phyloP scores from a whole-genome alignment of 1,140 invertebrate species.

The Drosophila baimaii region DNA sequence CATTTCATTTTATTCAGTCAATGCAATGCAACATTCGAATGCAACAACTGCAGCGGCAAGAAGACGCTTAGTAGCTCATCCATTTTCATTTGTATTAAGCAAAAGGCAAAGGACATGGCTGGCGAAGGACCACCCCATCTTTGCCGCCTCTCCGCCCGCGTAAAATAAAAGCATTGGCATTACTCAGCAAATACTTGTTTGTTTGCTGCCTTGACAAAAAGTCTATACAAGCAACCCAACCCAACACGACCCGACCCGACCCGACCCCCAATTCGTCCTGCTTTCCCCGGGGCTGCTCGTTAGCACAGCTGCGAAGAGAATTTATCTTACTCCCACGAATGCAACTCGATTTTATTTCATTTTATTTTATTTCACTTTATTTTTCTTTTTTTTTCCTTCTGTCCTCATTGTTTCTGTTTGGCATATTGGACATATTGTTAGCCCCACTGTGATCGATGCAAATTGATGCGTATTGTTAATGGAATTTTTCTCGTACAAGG shows the following conservation, averaged over 20 bases:
- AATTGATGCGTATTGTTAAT: constrained; percentile 80
- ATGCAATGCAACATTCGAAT: constrained; percentile 52
- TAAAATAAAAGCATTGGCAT: constrained; percentile 61
- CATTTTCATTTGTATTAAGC: constrained; percentile 82
- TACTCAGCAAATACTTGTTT: constrained; percentile 68
- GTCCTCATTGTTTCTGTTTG: constrained; percentile 52
- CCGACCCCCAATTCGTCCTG: constrained; percentile 1
- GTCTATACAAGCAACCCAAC: constrained; percentile 6
- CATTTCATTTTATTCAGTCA: constrained; percentile 71
- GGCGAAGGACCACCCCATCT: constrained; percentile 16
- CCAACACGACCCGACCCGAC: no score
- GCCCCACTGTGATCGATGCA: constrained; percentile 77
- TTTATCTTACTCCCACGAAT: constrained; percentile 77
- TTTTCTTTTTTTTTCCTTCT: constrained; percentile 31
- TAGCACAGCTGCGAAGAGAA: constrained; percentile 74
- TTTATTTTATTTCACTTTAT: constrained; percentile 24
- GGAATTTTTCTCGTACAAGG: constrained; percentile 42
- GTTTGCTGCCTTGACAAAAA: constrained; percentile 59
- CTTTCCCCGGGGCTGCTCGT: constrained; percentile 58
- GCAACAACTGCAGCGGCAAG: constrained; percentile 54
- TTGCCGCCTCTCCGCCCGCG: constrained; percentile 14
- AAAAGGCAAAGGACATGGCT: constrained; percentile 59
- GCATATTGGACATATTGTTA: constrained; percentile 77
- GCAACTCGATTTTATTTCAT: constrained; percentile 58
- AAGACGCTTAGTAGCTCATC: constrained; percentile 80